Percentiles rank a stretch among this genome's conserved stretches.
Evolutionary conservation across 2,888 invertebrate genomes (phyloP).

Genomic region (Torymus aiolomorphi): DNA sequence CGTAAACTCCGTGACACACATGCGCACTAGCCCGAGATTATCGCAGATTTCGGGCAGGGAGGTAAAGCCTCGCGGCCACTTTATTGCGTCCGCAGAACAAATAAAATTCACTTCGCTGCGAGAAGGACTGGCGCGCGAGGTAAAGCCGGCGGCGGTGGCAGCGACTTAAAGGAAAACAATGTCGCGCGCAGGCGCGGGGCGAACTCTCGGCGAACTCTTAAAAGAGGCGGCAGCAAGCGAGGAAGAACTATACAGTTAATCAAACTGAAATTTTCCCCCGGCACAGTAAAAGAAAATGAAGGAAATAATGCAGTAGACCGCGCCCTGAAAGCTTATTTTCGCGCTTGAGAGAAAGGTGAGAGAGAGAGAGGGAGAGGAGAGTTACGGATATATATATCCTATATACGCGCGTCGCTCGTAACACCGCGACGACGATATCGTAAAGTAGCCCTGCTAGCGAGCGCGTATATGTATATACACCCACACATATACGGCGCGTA

Average conservation of each 20-base stretch:
- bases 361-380: background rate
- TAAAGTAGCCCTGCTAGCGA: slow-evolving; percentile 34
- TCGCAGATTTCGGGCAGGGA: background rate
- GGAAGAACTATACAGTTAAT: slow-evolving; percentile 25
- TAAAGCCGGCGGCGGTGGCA: background rate
- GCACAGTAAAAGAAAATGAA: slow-evolving; percentile 40
- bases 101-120: slow-evolving; percentile 30
- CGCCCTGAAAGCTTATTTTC: slow-evolving; percentile 46
- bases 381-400: background rate
- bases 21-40: too few relatives aligned
- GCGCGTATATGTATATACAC: slow-evolving; percentile 1
- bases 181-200: background rate
- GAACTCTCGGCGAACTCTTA: background rate
- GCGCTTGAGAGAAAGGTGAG: background rate
- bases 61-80: background rate
- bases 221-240: background rate
- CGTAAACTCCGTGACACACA: too few relatives aligned
- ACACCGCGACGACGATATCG: slow-evolving; percentile 48
- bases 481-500: background rate
- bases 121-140: background rate
- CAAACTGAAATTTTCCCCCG: slow-evolving; percentile 43
- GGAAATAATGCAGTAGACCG: slow-evolving; percentile 39
- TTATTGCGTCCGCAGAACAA: background rate
- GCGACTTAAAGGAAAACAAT: slow-evolving; percentile 32
- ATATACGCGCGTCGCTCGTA: slow-evolving; percentile 13